phyloP scores from a whole-genome alignment of 2,797 vertebrate genomes.

The Pagetopsis macropterus region DNA sequence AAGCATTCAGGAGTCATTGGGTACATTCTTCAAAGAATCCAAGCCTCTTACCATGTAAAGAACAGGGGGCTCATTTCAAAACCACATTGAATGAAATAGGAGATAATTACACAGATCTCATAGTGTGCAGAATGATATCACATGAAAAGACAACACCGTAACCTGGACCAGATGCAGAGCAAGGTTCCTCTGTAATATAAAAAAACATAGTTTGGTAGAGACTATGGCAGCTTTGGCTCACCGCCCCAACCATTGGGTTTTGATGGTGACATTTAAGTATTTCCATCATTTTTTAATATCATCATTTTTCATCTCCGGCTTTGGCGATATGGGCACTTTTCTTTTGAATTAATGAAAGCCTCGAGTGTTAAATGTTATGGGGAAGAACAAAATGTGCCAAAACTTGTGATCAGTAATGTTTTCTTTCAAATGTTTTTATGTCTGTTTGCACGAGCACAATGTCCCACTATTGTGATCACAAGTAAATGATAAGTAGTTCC shows the following conservation, averaged over 20 bases:
- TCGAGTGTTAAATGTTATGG: slow-evolving; percentile 24
- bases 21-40: slow-evolving; percentile 49
- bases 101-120: slow-evolving; percentile 69
- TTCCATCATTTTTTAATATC: slow-evolving; percentile 64
- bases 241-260: slow-evolving; percentile 47
- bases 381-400: slow-evolving; percentile 9
- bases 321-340: slow-evolving; percentile 52
- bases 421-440: slow-evolving; percentile 7
- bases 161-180: slow-evolving; percentile 62
- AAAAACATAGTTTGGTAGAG: slow-evolving; percentile 52
- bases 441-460: slow-evolving; percentile 9
- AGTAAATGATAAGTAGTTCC: slow-evolving; percentile 23
- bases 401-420: slow-evolving; percentile 13
- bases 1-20: slow-evolving; percentile 29
- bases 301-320: slow-evolving; percentile 61
- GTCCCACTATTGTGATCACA: slow-evolving; percentile 12
- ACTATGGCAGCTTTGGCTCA: slow-evolving; percentile 56
- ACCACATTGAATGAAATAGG: slow-evolving; percentile 61
- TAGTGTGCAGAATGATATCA: slow-evolving; percentile 65
- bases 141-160: slow-evolving; percentile 69
- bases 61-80: slow-evolving; percentile 61
- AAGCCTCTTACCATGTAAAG: slow-evolving; percentile 42
- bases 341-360: slow-evolving; percentile 42
- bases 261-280: slow-evolving; percentile 65
- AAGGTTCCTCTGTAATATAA: slow-evolving; percentile 45